Conservation (phyloP, 2,797 vertebrate species). For the Spondyliosoma cantharus region DNA sequence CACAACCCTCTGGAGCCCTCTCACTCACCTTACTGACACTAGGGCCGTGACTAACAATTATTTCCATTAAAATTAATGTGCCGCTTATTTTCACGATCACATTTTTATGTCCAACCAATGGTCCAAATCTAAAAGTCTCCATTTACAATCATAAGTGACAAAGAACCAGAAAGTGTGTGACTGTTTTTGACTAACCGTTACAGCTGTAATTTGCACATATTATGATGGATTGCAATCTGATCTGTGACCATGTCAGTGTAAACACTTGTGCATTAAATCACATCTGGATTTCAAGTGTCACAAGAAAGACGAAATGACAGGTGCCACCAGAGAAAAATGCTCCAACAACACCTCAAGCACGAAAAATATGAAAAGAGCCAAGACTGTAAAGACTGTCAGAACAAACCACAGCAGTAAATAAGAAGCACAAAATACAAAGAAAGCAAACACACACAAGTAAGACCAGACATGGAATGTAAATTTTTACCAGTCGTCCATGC, state of each 20-base stretch:
- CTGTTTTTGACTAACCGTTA: too few relatives aligned
- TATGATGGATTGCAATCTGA: background rate
- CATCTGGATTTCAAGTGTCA: background rate
- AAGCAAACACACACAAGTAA: too few relatives aligned
- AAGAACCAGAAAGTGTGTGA: too few relatives aligned
- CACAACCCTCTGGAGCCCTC: too few relatives aligned
- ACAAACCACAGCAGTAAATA: background rate
- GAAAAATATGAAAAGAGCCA: background rate
- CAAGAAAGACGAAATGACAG: background rate
- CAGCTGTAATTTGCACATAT: background rate
- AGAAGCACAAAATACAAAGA: background rate
- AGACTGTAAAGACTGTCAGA: background rate
- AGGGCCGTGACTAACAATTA: too few relatives aligned
- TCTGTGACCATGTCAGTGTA: background rate
- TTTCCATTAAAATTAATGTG: too few relatives aligned
- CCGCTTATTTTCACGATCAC: too few relatives aligned
- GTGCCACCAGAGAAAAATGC: background rate
- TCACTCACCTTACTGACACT: too few relatives aligned
- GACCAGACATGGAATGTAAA: background rate
- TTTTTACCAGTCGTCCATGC: slow-evolving; percentile 89
- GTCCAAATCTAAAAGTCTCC: too few relatives aligned
- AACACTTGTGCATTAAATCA: background rate
- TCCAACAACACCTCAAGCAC: background rate
- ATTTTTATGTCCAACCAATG: too few relatives aligned
- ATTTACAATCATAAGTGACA: too few relatives aligned